Evolutionary conservation across 2,113 vertebrate species (phyloP).

Genomic region (Sclerurus mexicanus): DNA sequence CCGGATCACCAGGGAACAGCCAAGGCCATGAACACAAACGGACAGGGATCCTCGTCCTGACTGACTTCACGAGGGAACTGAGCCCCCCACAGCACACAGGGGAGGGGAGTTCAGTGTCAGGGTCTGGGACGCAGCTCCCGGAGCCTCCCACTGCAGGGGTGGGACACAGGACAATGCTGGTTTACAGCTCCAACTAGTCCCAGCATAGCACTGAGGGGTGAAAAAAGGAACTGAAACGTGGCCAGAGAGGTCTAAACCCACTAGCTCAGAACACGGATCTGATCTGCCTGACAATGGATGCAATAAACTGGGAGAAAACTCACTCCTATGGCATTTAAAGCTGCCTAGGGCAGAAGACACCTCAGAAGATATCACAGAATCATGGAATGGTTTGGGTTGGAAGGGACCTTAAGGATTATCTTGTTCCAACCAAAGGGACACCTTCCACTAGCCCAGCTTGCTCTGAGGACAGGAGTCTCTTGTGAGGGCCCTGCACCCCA

Average conservation of each 20-base stretch:
- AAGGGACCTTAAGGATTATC: neutral
- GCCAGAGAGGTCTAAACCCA: neutral
- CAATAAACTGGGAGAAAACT: neutral
- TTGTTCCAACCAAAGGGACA: neutral
- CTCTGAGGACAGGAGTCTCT: neutral
- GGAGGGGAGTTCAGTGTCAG: rapidly evolving
- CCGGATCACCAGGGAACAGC: neutral
- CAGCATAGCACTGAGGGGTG: neutral
- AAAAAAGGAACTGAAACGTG: neutral
- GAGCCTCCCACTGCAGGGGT: neutral
- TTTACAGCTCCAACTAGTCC: neutral
- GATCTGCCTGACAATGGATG: neutral
- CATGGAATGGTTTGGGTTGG: neutral
- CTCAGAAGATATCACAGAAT: neutral
- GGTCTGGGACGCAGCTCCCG: neutral
- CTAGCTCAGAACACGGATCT: neutral
- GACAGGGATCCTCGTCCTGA: neutral
- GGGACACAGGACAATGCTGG: rapidly evolving
- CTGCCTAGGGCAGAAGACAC: neutral
- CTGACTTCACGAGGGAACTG: rapidly evolving
- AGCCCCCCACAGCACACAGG: neutral
- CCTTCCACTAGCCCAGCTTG: neutral
- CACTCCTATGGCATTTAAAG: neutral
- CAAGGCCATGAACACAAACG: rapidly evolving
- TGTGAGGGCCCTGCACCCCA: neutral